Conservation (phyloP, 2,113 vertebrate species). For the Hippocampus comes region DNA sequence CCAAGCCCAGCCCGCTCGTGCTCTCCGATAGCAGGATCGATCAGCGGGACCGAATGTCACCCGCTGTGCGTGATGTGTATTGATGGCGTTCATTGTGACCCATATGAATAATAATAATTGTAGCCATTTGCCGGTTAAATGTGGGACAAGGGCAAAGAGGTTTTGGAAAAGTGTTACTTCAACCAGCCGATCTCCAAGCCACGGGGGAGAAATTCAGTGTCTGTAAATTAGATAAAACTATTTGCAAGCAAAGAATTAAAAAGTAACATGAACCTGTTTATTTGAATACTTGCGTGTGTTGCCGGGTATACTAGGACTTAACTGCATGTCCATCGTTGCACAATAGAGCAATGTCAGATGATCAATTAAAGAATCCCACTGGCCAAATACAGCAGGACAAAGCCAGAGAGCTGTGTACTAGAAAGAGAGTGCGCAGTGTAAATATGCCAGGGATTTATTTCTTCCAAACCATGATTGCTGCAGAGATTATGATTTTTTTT, state of each 20-base stretch:
- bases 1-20: not conserved
- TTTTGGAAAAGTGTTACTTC: no score
- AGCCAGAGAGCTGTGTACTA: constrained; percentile 25
- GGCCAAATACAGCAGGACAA: constrained; percentile 39
- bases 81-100: constrained; percentile 55
- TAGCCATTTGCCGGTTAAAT: constrained; percentile 15
- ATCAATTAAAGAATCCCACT: constrained; percentile 16
- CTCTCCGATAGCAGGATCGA: constrained; percentile 24
- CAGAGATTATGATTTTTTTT: constrained; percentile 37
- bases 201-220: no score
- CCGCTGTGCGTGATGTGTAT: constrained; percentile 35
- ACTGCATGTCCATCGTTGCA: constrained; percentile 3
- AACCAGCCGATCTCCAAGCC: no score
- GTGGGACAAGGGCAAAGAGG: constrained; percentile 21
- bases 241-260: not conserved
- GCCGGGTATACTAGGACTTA: constrained; percentile 4
- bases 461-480: constrained; percentile 15
- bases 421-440: constrained; percentile 35
- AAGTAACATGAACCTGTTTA: not conserved
- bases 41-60: constrained; percentile 18
- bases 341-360: constrained; percentile 29
- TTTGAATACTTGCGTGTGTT: not conserved
- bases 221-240: no score
- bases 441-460: constrained; percentile 47
- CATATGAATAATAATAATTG: constrained; percentile 38